A percentile compares a stretch with the other conserved stretches of the same genome.
Evolutionary conservation across 2,888 invertebrate genomes (phyloP).

Genomic region (Eupithecia subumbrata): DNA sequence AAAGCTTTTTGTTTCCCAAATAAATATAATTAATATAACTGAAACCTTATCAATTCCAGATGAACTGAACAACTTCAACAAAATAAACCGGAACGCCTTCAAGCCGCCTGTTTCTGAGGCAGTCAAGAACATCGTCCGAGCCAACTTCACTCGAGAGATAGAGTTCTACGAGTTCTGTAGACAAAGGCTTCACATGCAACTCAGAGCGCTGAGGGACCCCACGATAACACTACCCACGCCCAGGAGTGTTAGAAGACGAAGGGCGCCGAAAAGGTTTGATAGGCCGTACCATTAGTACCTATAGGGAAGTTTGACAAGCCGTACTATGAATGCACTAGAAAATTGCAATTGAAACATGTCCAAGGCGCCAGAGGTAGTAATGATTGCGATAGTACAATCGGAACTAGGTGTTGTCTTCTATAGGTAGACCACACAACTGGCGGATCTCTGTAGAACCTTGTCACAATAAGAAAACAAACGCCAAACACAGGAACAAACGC

Average conservation of each 20-base stretch:
- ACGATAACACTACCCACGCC: conserved; percentile 58
- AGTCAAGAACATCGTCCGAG: conserved; percentile 92
- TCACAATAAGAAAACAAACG: too few relatives aligned
- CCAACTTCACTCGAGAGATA: conserved; percentile 94
- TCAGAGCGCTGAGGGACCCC: conserved; percentile 87
- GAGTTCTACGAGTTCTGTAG: conserved; percentile 96
- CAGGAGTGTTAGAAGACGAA: conserved; percentile 53
- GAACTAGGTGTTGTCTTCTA: too few relatives aligned
- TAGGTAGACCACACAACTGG: too few relatives aligned
- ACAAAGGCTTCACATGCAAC: conserved; percentile 92
- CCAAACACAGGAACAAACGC: too few relatives aligned
- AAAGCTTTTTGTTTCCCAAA: too few relatives aligned
- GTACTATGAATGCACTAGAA: neutral
- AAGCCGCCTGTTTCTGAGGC: conserved; percentile 94
- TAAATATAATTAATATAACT: too few relatives aligned
- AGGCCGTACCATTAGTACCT: conserved; percentile 41
- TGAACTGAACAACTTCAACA: conserved; percentile 89
- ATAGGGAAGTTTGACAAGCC: neutral
- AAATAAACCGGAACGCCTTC: conserved; percentile 93
- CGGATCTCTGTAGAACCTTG: too few relatives aligned
- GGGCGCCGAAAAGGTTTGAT: conserved; percentile 48
- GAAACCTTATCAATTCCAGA: conserved; percentile 79
- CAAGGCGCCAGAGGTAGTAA: neutral
- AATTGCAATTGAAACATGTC: neutral
- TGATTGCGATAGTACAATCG: neutral